These are phyloP conservation scores for Hipposideros larvatus DNA, from an alignment of 2,797 vertebrate species.

Conservation along the genomic window DNA sequence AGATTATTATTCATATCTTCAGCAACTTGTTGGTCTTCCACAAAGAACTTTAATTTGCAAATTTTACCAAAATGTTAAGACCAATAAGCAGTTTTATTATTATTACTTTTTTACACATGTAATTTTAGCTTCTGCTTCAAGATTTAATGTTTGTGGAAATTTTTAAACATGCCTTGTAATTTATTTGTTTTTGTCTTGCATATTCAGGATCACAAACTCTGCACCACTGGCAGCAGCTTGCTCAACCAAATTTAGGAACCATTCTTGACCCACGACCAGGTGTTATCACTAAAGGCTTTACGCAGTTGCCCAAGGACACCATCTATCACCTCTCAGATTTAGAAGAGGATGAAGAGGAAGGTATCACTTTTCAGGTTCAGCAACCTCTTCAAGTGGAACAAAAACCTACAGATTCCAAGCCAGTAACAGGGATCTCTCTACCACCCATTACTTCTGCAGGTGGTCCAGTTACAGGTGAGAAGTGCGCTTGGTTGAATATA, in stretches of 20 bases:
- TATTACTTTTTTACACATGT: neutral
- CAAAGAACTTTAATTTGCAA: conserved; percentile 50
- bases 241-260: conserved; percentile 97
- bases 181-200: neutral
- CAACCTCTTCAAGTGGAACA: conserved; percentile 89
- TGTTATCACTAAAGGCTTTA: conserved; percentile 97
- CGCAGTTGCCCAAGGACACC: conserved; percentile 91
- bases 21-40: conserved; percentile 55
- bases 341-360: conserved; percentile 96
- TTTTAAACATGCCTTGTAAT: neutral
- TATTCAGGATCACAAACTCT: conserved; percentile 96
- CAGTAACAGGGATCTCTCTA: conserved; percentile 87
- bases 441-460: conserved; percentile 85
- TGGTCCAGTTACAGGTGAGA: conserved; percentile 87
- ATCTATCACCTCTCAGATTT: conserved; percentile 94
- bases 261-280: conserved; percentile 97
- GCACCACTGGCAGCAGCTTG: conserved; percentile 99
- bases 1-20: conserved; percentile 3
- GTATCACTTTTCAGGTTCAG: conserved; percentile 95
- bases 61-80: conserved; percentile 39
- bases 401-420: conserved; percentile 77
- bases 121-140: conserved; percentile 29
- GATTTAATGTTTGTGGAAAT: neutral
- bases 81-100: conserved; percentile 13
- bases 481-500: neutral